These are phyloP conservation scores for Tetranychus urticae DNA, from an alignment of 1,140 invertebrate genomes.

Conservation along the genomic window DNA sequence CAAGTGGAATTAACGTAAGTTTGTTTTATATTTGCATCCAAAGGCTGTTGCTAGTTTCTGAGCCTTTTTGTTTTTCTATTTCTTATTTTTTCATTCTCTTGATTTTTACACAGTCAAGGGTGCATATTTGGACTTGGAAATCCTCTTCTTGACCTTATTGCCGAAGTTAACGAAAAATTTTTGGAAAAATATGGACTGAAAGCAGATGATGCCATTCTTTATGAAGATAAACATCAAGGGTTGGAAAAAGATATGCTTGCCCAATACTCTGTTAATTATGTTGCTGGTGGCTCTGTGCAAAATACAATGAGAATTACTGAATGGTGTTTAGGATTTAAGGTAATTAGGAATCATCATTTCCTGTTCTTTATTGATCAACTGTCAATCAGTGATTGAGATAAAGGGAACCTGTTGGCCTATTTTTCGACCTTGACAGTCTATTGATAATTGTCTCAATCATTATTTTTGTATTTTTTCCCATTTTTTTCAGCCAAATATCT, in stretches of 20 bases:
- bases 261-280: conserved; percentile 41
- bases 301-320: conserved; percentile 9
- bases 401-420: too few relatives aligned
- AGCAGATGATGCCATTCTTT: conserved; percentile 56
- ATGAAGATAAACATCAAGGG: conserved; percentile 50
- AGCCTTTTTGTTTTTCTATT: neutral
- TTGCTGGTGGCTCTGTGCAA: conserved; percentile 22
- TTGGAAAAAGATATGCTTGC: conserved; percentile 45
- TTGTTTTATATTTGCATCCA: too few relatives aligned
- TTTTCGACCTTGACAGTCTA: too few relatives aligned
- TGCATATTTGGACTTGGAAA: conserved; percentile 71
- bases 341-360: neutral
- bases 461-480: neutral
- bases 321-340: conserved; percentile 5
- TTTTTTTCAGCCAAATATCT: neutral
- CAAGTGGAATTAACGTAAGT: too few relatives aligned
- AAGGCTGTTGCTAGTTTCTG: neutral
- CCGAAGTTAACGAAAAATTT: conserved; percentile 45
- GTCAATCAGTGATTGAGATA: too few relatives aligned
- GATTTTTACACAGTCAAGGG: conserved; percentile 3
- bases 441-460: neutral
- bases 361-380: too few relatives aligned
- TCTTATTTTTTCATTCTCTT: neutral
- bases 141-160: conserved; percentile 85
- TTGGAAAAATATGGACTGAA: conserved; percentile 37